A percentile compares a stretch with the other conserved stretches of the same genome.
Evolutionary conservation across 2,113 vertebrate genomes (phyloP).

Genomic region (Xiphophorus maculatus): DNA sequence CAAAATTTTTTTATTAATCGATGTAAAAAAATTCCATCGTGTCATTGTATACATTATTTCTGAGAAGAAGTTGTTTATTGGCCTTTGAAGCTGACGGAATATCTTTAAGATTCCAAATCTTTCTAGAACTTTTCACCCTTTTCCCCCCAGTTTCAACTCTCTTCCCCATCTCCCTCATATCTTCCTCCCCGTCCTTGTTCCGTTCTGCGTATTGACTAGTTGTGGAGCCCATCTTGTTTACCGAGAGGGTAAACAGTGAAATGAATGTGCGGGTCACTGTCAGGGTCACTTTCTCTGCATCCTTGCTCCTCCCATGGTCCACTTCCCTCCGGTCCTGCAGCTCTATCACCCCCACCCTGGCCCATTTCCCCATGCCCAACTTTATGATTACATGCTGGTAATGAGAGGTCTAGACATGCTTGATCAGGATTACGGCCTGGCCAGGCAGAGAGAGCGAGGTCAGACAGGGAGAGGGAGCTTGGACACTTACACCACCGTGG

Average conservation of each 20-base stretch:
- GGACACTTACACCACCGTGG: constrained; percentile 47
- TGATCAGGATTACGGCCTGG: constrained; percentile 78
- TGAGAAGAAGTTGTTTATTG: background rate
- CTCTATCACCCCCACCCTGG: constrained; percentile 20
- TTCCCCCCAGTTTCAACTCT: constrained; percentile 36
- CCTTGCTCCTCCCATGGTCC: constrained; percentile 34
- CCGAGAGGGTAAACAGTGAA: constrained; percentile 57
- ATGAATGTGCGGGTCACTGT: constrained; percentile 61
- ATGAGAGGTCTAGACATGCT: constrained; percentile 82
- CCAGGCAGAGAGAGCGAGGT: constrained; percentile 33
- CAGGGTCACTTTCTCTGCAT: constrained; percentile 63
- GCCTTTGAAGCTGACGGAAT: background rate
- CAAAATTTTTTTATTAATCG: no score
- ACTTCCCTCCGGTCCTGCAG: constrained; percentile 33
- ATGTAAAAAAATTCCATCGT: no score
- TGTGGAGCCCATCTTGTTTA: constrained; percentile 47
- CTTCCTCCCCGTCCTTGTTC: constrained; percentile 38
- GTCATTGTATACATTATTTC: background rate
- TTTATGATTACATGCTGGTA: constrained; percentile 69
- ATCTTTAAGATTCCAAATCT: constrained; percentile 11
- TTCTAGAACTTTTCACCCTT: constrained; percentile 37
- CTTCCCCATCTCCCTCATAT: constrained; percentile 32
- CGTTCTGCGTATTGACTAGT: constrained; percentile 40
- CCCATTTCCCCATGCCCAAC: constrained; percentile 18
- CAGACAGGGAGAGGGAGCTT: constrained; percentile 54